Evolutionary conservation across 2,797 vertebrate genomes (phyloP).

Genomic region (Lutjanus campechanus): DNA sequence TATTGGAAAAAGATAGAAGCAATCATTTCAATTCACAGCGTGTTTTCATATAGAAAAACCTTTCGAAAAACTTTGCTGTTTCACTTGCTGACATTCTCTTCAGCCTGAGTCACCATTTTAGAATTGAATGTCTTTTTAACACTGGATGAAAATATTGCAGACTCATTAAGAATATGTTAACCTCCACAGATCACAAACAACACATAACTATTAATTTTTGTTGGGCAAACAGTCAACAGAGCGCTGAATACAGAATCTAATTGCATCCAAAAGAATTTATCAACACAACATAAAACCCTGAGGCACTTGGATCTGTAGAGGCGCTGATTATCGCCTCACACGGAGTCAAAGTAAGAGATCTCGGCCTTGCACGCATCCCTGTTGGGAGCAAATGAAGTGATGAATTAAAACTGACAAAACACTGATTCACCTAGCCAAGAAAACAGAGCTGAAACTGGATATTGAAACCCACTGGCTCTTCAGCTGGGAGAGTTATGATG

Average conservation of each 20-base stretch:
- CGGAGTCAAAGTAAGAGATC: not conserved
- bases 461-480: not conserved
- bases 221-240: not conserved
- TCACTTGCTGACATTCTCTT: too few relatives aligned
- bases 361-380: not conserved
- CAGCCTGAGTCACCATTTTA: too few relatives aligned
- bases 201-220: not conserved
- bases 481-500: not conserved
- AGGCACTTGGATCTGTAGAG: not conserved
- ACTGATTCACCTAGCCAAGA: not conserved
- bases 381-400: constrained; percentile 29
- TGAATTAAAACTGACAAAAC: constrained; percentile 33
- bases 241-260: not conserved
- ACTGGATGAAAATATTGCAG: too few relatives aligned
- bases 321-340: constrained; percentile 17
- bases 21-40: too few relatives aligned
- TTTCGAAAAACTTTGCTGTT: too few relatives aligned
- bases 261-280: not conserved
- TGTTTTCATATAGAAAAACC: too few relatives aligned
- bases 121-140: too few relatives aligned
- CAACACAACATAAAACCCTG: not conserved
- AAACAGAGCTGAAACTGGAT: not conserved
- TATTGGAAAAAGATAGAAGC: too few relatives aligned
- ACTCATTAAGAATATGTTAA: too few relatives aligned
- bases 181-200: not conserved